Percentiles rank a stretch among this genome's conserved stretches.
Conservation (phyloP, 2,888 invertebrate genomes). For the Euzetes globulus region DNA sequence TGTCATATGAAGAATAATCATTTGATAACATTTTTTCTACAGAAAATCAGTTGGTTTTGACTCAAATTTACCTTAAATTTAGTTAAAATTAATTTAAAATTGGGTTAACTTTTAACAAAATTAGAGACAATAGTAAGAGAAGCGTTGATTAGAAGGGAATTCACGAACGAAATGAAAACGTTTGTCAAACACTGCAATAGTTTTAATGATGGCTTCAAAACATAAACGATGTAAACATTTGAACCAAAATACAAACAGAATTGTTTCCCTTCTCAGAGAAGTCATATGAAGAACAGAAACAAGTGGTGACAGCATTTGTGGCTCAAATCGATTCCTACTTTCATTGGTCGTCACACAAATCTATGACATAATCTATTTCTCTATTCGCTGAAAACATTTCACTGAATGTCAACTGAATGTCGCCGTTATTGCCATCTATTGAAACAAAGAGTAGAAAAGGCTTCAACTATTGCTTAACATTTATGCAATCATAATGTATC, state of each 20-base stretch:
- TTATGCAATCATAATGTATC: too few relatives aligned
- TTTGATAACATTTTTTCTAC: neutral
- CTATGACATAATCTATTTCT: slow-evolving; percentile 11
- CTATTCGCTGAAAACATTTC: neutral
- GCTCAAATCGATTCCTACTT: neutral
- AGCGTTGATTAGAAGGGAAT: too few relatives aligned
- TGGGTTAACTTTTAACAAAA: neutral
- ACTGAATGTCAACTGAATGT: too few relatives aligned
- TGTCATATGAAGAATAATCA: neutral
- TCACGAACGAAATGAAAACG: neutral
- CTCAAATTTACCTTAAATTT: neutral
- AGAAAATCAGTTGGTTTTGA: neutral
- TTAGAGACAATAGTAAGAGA: neutral
- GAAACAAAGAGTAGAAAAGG: too few relatives aligned
- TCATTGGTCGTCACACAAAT: neutral
- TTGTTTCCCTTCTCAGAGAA: too few relatives aligned
- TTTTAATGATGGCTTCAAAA: neutral
- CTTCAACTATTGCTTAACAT: too few relatives aligned
- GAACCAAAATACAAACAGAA: neutral
- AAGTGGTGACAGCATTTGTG: neutral
- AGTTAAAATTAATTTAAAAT: neutral
- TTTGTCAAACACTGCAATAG: neutral
- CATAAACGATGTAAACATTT: neutral
- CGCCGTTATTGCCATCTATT: too few relatives aligned
- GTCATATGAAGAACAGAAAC: too few relatives aligned